Conservation (phyloP, 2,888 invertebrate genomes). For the Rutpela maculata region DNA sequence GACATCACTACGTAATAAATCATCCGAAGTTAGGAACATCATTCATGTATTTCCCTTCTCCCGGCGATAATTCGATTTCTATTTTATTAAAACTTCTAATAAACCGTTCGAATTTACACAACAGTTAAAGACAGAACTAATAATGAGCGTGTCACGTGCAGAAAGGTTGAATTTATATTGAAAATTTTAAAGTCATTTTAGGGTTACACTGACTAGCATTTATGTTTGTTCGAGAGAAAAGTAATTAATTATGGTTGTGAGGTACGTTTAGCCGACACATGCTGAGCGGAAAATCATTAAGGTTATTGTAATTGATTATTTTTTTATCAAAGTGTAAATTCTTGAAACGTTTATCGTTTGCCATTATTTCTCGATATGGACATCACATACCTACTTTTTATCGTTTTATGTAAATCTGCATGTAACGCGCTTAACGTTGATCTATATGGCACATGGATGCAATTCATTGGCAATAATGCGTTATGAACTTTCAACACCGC, state of each 20-base stretch:
- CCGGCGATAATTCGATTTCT: constrained; percentile 28
- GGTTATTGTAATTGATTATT: background rate
- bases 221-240: background rate
- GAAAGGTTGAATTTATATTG: constrained; percentile 15
- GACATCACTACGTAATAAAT: constrained; percentile 15
- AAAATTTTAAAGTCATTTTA: constrained; percentile 33
- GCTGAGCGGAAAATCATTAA: constrained; percentile 3
- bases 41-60: constrained; percentile 12
- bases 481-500: constrained; percentile 18
- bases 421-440: constrained; percentile 9
- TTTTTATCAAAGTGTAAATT: background rate
- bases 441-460: constrained; percentile 21
- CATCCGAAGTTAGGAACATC: background rate
- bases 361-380: background rate
- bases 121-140: constrained; percentile 18
- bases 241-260: constrained; percentile 15
- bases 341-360: background rate
- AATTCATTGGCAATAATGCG: constrained; percentile 26
- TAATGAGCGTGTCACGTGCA: constrained; percentile 30
- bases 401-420: constrained; percentile 7
- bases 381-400: background rate
- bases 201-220: background rate
- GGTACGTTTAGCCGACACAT: background rate
- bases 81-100: constrained; percentile 34
- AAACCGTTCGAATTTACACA: constrained; percentile 14